phyloP scores from a whole-genome alignment of 2,797 vertebrate genomes.

The Lagorchestes hirsutus region DNA sequence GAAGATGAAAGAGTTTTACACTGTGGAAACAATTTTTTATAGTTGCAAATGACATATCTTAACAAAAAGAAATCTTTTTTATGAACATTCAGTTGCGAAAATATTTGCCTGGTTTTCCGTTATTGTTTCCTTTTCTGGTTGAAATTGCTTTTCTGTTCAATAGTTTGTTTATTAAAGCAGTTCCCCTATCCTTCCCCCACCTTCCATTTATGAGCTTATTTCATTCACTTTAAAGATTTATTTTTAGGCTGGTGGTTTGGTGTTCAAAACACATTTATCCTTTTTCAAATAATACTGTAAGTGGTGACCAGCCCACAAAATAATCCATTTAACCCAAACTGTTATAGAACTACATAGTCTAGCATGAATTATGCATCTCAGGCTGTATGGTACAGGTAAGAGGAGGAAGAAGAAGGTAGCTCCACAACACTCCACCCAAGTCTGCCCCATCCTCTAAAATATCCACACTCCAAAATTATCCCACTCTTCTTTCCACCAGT shows the following conservation, averaged over 20 bases:
- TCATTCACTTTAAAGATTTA: constrained; percentile 1
- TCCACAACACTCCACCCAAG: neutral
- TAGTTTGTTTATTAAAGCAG: neutral
- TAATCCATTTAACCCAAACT: neutral
- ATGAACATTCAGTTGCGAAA: neutral
- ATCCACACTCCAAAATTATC: neutral
- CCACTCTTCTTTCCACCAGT: neutral
- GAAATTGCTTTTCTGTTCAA: neutral
- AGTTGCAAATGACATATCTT: neutral
- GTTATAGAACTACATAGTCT: neutral
- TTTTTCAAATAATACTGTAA: neutral
- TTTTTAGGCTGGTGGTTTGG: neutral
- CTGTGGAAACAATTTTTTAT: neutral
- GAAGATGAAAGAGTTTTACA: neutral
- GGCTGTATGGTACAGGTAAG: neutral
- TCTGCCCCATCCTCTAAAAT: neutral
- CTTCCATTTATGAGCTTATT: neutral
- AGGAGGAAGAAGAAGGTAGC: neutral
- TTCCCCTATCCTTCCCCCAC: neutral
- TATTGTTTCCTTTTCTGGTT: neutral
- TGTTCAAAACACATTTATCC: neutral
- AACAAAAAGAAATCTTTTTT: neutral
- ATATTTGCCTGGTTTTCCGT: neutral
- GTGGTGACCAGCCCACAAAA: neutral
- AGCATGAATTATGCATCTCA: neutral